Conservation (phyloP, 2,113 vertebrate genomes). For the Chauna torquata region DNA sequence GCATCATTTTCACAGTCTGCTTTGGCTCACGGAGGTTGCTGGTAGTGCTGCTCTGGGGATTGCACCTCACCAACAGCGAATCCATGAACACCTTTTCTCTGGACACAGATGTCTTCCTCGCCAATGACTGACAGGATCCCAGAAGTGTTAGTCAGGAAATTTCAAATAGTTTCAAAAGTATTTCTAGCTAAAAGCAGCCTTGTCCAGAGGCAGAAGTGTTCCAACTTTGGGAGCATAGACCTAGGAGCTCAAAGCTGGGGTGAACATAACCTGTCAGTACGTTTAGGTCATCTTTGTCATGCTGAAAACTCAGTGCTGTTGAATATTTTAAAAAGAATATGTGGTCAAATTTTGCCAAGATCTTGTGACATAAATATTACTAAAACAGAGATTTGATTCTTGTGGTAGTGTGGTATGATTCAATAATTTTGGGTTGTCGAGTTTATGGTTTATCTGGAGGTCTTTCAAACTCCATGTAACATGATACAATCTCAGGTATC, state of each 20-base stretch:
- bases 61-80: accelerated
- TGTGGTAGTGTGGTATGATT: not conserved
- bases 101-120: slow-evolving; percentile 6
- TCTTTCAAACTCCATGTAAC: not conserved
- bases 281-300: not conserved
- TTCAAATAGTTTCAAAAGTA: not conserved
- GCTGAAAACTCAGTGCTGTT: not conserved
- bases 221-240: not conserved
- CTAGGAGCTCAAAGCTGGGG: not conserved
- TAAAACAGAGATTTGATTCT: not conserved
- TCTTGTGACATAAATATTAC: not conserved
- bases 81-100: not conserved
- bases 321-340: not conserved
- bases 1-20: not conserved
- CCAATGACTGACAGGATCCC: not conserved
- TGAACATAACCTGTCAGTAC: not conserved
- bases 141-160: slow-evolving; percentile 2
- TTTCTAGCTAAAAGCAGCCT: not conserved
- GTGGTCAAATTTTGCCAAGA: not conserved
- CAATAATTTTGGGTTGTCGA: not conserved
- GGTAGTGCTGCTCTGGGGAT: not conserved
- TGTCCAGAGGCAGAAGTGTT: not conserved
- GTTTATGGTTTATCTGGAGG: not conserved
- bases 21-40: accelerated
- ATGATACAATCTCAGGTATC: not conserved